Base-by-base conservation (phyloP, 2,797 vertebrate species). In the Crypturellus tataupa region DNA sequence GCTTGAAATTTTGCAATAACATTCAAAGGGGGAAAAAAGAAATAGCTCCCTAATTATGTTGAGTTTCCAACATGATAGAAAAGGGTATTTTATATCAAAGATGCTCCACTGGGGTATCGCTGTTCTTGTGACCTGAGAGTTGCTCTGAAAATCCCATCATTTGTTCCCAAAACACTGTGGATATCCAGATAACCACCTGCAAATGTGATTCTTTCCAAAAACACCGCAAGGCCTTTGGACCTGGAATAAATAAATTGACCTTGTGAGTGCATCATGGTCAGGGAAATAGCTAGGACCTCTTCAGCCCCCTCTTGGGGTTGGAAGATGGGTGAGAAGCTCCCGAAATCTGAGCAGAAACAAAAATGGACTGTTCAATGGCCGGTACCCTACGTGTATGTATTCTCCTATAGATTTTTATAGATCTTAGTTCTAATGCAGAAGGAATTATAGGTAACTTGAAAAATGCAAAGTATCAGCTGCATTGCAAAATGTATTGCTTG, bases 301-400 rank as follows among this genome's bases (percentile, higher is more conserved):
- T 10, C 25, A 35, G 15, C 5, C 7, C 5, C 19, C 18, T 35
- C 13, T n/a, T 88, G 58, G 9, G 25, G 13, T 24, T 76, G 70
- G 68, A 35, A 19, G 7, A 9, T 16, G 35, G n/a, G 8, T 31
- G 71, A 68, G 77, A 29, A 37, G 67, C 10, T 35, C 16, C 31
- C 35, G 21, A 55, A 21, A 55, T 13, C 44, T 6, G 31, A 68
- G 69, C n/a, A 56, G 67, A 65, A 85, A 21, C 46, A 8, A 42
- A 42, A 49, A 3, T 25, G 19, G 16, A 25, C 19, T 5, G 5
- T 62, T 8, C 23, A 27, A 20, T 24, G 13, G 20, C 15, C 25
- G 20, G 31, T 11, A 7, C 8, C 2, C 0, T 8, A 35, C 55
- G 14, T 7, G 4, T 44, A 21, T 7, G 4, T 44, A 21, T n/a